Percentiles rank a stretch among this genome's conserved stretches.
These are phyloP conservation scores for Vultur gryphus DNA, from an alignment of 2,797 vertebrate genomes.

Conservation along the genomic window DNA sequence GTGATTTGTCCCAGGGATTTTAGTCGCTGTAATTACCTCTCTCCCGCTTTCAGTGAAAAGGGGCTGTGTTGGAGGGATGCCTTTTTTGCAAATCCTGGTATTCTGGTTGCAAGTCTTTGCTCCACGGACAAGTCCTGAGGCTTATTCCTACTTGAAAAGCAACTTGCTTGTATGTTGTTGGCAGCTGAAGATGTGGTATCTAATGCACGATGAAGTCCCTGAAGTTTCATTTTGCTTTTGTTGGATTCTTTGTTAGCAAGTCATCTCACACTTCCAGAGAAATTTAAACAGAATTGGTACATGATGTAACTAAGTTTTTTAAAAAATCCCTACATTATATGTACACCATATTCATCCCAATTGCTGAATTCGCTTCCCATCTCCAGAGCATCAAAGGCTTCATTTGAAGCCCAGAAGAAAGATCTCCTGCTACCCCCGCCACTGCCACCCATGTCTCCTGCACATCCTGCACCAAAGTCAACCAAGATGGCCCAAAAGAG, in stretches of 20 bases:
- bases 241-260: not conserved
- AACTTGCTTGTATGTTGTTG: not conserved
- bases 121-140: not conserved
- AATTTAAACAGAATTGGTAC: not conserved
- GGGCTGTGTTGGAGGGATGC: not conserved
- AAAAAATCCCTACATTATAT: not conserved
- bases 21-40: not conserved
- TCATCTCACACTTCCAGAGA: not conserved
- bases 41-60: not conserved
- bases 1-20: not conserved
- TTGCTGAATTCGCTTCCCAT: not conserved
- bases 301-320: not conserved
- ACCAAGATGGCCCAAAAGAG: slow-evolving; percentile 70
- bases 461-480: slow-evolving; percentile 51
- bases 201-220: not conserved
- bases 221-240: not conserved
- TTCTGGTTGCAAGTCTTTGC: not conserved
- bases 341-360: not conserved
- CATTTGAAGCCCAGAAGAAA: slow-evolving; percentile 62
- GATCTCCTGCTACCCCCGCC: slow-evolving; percentile 62
- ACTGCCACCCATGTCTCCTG: not conserved
- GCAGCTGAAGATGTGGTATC: not conserved
- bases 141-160: not conserved
- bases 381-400: slow-evolving; percentile 59
- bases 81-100: not conserved